These are phyloP conservation scores for Nemurella pictetii DNA, from an alignment of 2,888 invertebrate genomes.

Conservation along the genomic window DNA sequence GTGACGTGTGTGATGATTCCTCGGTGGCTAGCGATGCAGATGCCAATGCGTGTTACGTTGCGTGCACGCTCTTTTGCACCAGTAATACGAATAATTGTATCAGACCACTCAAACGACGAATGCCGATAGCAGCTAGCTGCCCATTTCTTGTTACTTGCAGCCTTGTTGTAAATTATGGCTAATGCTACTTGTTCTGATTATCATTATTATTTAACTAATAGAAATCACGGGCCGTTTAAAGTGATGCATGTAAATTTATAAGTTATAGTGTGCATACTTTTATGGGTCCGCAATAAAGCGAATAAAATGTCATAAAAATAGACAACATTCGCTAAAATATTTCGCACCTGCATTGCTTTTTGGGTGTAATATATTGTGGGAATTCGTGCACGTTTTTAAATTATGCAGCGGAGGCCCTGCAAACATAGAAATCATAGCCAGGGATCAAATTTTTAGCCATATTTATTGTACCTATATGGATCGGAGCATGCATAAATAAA, in stretches of 20 bases:
- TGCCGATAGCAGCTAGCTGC: background rate
- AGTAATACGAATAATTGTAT: background rate
- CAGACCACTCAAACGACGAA: background rate
- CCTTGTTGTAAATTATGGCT: background rate
- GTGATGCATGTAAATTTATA: background rate
- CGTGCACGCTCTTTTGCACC: background rate
- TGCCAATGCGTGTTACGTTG: background rate
- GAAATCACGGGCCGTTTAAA: background rate
- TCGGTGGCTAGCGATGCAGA: background rate
- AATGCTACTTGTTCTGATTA: background rate
- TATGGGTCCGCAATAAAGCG: background rate
- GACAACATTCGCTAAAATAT: background rate
- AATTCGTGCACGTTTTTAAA: background rate
- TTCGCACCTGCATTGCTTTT: background rate
- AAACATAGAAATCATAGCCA: background rate
- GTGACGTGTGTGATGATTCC: background rate
- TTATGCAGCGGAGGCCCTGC: background rate
- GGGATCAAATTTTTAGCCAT: background rate
- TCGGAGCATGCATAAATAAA: no score
- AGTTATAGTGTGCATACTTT: background rate
- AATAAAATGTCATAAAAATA: background rate
- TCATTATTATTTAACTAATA: background rate
- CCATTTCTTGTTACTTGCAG: background rate
- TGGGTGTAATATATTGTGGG: background rate
- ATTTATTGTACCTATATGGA: no score